phyloP scores from a whole-genome alignment of 1,140 invertebrate species.

The Lepidurus arcticus region DNA sequence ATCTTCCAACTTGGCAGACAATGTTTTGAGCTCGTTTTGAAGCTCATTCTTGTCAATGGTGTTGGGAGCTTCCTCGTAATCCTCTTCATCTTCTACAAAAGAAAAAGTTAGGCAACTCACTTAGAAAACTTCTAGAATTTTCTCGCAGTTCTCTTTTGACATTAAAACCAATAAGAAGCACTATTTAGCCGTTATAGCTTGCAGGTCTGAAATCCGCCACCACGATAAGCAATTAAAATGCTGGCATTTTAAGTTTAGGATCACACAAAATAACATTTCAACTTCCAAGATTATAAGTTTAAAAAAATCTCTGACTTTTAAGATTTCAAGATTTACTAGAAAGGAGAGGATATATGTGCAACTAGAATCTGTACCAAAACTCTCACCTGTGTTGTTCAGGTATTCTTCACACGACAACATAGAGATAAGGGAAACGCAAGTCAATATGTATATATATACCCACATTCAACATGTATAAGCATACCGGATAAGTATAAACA shows the following conservation, averaged over 20 bases:
- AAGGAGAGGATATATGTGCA: constrained; percentile 24
- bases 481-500: neutral
- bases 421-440: neutral
- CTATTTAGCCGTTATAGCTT: no score
- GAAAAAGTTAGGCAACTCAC: no score
- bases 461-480: neutral
- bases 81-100: constrained; percentile 72
- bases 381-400: constrained; percentile 35
- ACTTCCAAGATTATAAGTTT: no score
- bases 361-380: constrained; percentile 6
- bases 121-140: no score
- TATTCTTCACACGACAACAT: constrained; percentile 31
- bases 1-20: constrained; percentile 68
- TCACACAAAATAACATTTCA: no score
- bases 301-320: no score
- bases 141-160: no score
- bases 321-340: no score
- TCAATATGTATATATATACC: neutral
- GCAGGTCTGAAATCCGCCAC: no score
- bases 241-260: no score
- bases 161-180: no score
- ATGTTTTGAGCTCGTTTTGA: constrained; percentile 54
- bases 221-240: no score
- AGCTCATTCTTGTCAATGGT: constrained; percentile 51
- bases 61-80: constrained; percentile 47